These are phyloP conservation scores for Eufriesea mexicana DNA, from an alignment of 1,140 invertebrate species.

Conservation along the genomic window DNA sequence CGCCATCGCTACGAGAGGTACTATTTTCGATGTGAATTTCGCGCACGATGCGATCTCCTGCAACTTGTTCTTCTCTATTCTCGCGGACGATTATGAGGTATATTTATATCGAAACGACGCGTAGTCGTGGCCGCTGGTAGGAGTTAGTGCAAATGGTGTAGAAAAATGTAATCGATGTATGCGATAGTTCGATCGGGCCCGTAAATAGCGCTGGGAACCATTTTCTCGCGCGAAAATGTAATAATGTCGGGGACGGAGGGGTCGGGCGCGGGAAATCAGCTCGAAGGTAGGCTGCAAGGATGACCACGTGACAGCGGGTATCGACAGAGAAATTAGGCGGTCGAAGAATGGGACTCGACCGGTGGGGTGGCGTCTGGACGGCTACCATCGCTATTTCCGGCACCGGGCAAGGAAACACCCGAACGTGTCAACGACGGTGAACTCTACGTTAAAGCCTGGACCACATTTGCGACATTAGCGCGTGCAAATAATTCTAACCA, in stretches of 20 bases:
- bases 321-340: background rate
- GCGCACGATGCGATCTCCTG: conserved; percentile 3
- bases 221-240: no score
- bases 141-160: conserved; percentile 51
- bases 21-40: conserved; percentile 25
- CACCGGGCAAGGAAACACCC: conserved; percentile 4
- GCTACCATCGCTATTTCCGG: conserved; percentile 28
- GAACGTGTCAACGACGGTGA: conserved; percentile 33
- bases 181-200: background rate
- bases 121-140: conserved; percentile 14
- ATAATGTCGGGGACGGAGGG: background rate
- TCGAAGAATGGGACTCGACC: background rate
- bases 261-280: background rate
- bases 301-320: background rate
- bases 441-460: conserved; percentile 72
- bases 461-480: conserved; percentile 65
- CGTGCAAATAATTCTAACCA: conserved; percentile 59
- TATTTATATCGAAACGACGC: conserved; percentile 35
- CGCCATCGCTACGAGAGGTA: background rate
- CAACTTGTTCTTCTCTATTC: background rate
- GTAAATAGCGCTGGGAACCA: background rate
- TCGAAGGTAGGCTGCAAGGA: no score
- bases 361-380: background rate
- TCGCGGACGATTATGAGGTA: conserved; percentile 26
- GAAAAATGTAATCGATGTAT: conserved; percentile 62